Conservation (phyloP, 2,888 invertebrate species). For the Carterocephalus palaemon region DNA sequence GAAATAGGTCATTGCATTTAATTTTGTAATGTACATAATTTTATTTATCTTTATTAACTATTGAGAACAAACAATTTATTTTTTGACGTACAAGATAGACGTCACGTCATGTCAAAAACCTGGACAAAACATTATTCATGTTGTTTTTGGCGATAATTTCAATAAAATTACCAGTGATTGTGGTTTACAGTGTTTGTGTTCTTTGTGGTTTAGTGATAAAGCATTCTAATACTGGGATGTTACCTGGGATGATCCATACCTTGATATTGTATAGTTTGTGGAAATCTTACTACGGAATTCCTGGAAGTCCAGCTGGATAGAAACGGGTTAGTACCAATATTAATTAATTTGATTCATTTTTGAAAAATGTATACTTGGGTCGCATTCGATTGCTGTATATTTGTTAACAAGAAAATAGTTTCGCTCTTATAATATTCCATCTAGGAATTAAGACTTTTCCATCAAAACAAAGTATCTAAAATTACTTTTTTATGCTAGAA, state of each 20-base stretch:
- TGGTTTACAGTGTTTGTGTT: constrained; percentile 26
- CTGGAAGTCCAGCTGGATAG: constrained; percentile 56
- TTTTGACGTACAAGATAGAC: too few species aligned
- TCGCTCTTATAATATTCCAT: constrained; percentile 20
- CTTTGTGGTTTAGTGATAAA: constrained; percentile 19
- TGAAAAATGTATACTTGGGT: background rate
- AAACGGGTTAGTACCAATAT: constrained; percentile 40
- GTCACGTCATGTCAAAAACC: too few species aligned
- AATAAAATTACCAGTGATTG: constrained; percentile 32
- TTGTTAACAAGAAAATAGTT: constrained; percentile 8
- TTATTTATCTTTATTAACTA: too few species aligned
- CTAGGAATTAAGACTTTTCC: constrained; percentile 10
- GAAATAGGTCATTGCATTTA: constrained; percentile 33
- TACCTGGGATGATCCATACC: constrained; percentile 35
- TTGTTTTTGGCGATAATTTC: constrained; percentile 51
- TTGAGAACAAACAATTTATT: too few species aligned
- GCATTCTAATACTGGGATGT: constrained; percentile 33
- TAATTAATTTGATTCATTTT: constrained; percentile 1
- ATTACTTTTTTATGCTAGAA: too few species aligned
- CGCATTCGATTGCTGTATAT: background rate
- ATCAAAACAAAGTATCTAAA: constrained; percentile 27
- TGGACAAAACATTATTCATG: constrained; percentile 21
- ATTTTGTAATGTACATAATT: constrained; percentile 37
- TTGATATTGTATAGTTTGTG: constrained; percentile 35
- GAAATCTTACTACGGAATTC: constrained; percentile 39